Base-by-base conservation (phyloP, 2,888 invertebrate species). In the Sarcophaga subvicina region DNA sequence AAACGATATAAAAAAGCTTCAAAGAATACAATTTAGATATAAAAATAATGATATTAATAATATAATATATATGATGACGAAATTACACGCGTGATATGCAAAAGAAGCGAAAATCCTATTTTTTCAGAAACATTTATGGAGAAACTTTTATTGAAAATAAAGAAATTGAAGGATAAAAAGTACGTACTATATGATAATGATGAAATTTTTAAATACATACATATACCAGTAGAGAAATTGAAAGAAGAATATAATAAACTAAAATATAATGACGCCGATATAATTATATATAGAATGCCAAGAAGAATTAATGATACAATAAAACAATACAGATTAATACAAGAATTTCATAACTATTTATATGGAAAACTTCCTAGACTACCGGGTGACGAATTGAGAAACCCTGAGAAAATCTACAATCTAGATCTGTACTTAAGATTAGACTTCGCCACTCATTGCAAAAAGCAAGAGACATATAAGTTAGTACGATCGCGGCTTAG, bases 281-380 rank as follows among this genome's bases (percentile, higher is more conserved):
- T 49, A 70, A 54, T 70, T 70, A 70, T 70, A 70, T 69, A 47
- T 17, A 69, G 49, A 69, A 69, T 69, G 49, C 69, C 69, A 66
- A 66, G 37, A n/a, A 66, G 66, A 37, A 66, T 66, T 17, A 66
- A 37, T 66, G 66, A 66, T 37, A 66, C 10, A 25, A 64, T 64
- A n/a, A 63, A 63, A 66, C 17, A 25, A 64, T 64, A n/a, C n/a
- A 63, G 17, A 63, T 22, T 60, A 4, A 75, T 64, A 45, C 11
- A 75, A 12, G 66, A 76, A 66, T 76, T 47, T 47, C 76, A 67
- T 47, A 27, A 54, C 25, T 66, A 27, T 25, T 14, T 76, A n/a
- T 69, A n/a, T 69, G 67, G 45, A 47, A 11, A 47, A 22, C n/a
- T 69, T 37, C 67, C 47, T 8, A 69, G 47, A 69, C 67, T 69